Evolutionary conservation across 2,797 vertebrate genomes (phyloP), one percentile per base, ranked within the genome.

Genomic region (Enteromius paludinosus): DNA sequence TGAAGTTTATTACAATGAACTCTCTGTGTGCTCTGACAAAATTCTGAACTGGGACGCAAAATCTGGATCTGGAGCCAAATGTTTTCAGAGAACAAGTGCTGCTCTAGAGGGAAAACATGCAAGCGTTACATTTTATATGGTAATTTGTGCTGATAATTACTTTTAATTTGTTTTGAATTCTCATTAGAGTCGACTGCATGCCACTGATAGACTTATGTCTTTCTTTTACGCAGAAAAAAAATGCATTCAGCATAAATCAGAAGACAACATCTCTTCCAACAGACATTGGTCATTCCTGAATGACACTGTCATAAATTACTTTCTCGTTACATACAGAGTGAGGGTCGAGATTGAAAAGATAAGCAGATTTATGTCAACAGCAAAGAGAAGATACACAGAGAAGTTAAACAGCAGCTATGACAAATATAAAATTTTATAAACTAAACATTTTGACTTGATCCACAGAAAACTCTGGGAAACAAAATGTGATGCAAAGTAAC

Each of bases 301-400:
- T 65, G 65, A 71, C 78, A 59, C 4, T 56, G 62, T 47, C 30
- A 61, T 82, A 78, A 74, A 78, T 82, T 35, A 68, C 59, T 78
- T 82, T 76, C 25, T 64, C 4, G n/a, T 82, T 82, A 54, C 28
- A 18, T 20, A 43, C 61, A 18, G 45, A 74, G 5, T 25, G 33
- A 82, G n/a, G 54, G 38, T 43, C 12, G 69, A 68, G 35, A 62
- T 41, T 33, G 30, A 41, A 25, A 41, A 78, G 79, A 81, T 71
- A 69, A 38, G 30, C 72, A 28, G 56, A 56, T 75, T 56, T 68
- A 38, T 38, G 23, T 61, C 65, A 64, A 49, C 11, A 52, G 15
- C 12, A 59, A 43, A 20, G 4, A 66, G 2, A 56, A 14, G 23
- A 47, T 9, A 45, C 2, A 0, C 61, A 45, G 7, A 80, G 35